Evolutionary conservation across 1,140 invertebrate genomes (phyloP), one percentile per base, ranked within the genome.

Genomic region (Dreissena polymorpha): DNA sequence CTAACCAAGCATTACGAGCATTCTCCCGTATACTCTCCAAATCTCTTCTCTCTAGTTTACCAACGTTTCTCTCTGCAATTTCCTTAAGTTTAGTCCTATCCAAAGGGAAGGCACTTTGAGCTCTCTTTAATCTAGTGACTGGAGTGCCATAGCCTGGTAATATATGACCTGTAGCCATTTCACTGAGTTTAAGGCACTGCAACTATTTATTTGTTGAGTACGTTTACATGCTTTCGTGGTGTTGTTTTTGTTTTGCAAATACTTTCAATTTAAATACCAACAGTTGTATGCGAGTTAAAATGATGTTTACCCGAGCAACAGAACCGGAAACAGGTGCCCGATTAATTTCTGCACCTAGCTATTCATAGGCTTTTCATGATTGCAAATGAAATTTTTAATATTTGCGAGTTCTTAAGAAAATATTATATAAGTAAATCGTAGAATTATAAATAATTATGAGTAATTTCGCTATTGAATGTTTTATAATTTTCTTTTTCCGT

Each of bases 141-240:
- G 90, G 90, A n/a, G 89, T 85, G n/a, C 88, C 88, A 86, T 87
- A 91, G 8, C 91, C 91, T 1, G 91, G 91, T 74, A 91, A 78
- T 82, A 91, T 88, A 84, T 91, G 91, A 7, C 88, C 89, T 12
- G 91, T 90, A 13, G 91, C 86, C 91, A 91, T 91, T 49, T 53
- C 51, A 0, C 3, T 21, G 14, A 21, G 16, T 67, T 74, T 53
- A 49, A 23, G 49, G n/a, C 50, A 51, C 13, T 60, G 8, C 12
- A 60, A 60, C 2, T 60, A n/a, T 18, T 23, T 60, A 60, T 60
- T 60, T 23, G 12, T n/a, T 60, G 3, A n/a, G 21, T 3, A n/a
- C 16, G 16, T 60, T 60, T 23, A 60, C 57, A 60, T 60, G 10
- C 2, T 60, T 60, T 60, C 16, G 8, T 39, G 39, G 2, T 39